Base-by-base conservation (phyloP, 2,888 invertebrate genomes). In the Drosophila cyrtoloma region DNA sequence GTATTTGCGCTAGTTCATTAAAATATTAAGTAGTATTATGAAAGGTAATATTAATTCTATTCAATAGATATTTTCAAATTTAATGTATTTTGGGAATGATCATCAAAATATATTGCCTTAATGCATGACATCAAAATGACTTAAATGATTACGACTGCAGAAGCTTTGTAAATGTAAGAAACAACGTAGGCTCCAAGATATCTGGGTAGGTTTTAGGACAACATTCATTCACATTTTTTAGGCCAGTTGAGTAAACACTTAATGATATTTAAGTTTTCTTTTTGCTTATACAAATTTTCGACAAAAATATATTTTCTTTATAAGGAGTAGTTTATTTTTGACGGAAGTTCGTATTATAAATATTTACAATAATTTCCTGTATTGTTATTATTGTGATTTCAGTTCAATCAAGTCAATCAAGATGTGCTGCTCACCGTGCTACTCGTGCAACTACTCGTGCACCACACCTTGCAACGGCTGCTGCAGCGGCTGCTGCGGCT, bases 401-500 rank as follows among this genome's bases (percentile, higher is more conserved):
- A 22, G 7, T 47, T 22, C 7, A 47, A 4, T 22, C 14, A 3
- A 44, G n/a, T 44, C 22, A 22, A 7, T 10, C 30, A 47, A 16
- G 5, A 67, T 67, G 67, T 53, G 68, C 53, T 37, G 7, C 30
- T 57, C 57, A 5, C 67, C 67, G 2, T 67, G 67, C 32, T 67
- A 67, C 32, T 67, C 67, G 5, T 67, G 67, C 14, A 67, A 6
- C 32, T 67, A 67, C 19, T 67, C 67, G 5, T 67, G 67, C 37
- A 67, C 67, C 32, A 12, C 37, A 9, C 68, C 67, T 16, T 67
- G 67, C 53, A 47, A 67, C 37, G 67, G 67, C 26, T 67, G 67
- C 7, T 67, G 67, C 44, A 44, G 26, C 16, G 67, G 67, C 14
- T 67, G 67, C 30, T 67, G 67, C 19, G 68, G 67, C 35, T 67